These are phyloP conservation scores for Schizotus pectinicornis DNA, from an alignment of 2,888 invertebrate genomes.

Conservation along the genomic window DNA sequence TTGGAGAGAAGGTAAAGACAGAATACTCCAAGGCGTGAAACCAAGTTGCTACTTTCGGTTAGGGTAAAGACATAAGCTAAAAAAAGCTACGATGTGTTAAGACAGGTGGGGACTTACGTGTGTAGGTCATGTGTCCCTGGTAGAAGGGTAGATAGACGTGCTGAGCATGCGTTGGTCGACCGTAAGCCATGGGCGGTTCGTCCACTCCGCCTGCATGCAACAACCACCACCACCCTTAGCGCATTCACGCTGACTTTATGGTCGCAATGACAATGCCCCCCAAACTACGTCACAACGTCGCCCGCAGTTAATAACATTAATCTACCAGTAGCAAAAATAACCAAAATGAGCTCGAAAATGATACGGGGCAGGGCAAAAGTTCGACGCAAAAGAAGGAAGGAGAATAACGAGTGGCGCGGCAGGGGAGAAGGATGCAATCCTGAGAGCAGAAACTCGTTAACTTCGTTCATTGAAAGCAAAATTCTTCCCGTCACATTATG, in stretches of 20 bases:
- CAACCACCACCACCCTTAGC: conserved; percentile 52
- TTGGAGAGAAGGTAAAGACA: not conserved
- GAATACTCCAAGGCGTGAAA: not conserved
- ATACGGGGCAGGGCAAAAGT: conserved; percentile 21
- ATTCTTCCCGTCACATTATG: no score
- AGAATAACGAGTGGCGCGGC: no score
- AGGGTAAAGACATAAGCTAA: conserved; percentile 18
- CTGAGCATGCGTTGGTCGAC: conserved; percentile 78
- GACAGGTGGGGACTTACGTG: conserved; percentile 70
- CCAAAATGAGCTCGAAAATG: conserved; percentile 11
- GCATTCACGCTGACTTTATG: conserved; percentile 33
- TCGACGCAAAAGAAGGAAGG: not conserved
- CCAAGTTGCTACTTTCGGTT: not conserved
- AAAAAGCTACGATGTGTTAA: conserved; percentile 27
- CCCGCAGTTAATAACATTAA: conserved; percentile 10
- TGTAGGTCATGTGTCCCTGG: conserved; percentile 80
- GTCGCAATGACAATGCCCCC: conserved; percentile 14
- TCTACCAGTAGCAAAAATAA: conserved; percentile 16
- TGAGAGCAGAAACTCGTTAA: no score
- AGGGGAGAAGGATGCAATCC: no score
- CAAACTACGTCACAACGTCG: conserved; percentile 13
- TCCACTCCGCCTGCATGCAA: conserved; percentile 58
- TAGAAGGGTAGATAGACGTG: conserved; percentile 85
- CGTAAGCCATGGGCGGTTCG: conserved; percentile 60
- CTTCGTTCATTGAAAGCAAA: no score